Base-by-base conservation (phyloP, 2,113 vertebrate genomes). In the Cinclus cinclus region DNA sequence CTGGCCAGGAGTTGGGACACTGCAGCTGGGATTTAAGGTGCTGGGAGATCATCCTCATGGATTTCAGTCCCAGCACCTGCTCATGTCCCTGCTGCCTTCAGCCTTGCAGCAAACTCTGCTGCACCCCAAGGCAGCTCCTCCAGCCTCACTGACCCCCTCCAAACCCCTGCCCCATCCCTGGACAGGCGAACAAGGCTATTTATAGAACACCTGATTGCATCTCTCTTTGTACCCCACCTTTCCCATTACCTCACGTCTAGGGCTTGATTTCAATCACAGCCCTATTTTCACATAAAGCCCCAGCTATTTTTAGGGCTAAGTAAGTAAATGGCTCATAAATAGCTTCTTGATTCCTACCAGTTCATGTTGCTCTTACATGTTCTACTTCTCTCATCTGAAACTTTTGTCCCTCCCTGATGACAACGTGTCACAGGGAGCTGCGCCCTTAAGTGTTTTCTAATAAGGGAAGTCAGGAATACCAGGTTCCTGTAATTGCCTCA, bases 251-350 rank as follows among this genome's bases (percentile, higher is more conserved):
- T 94, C 87, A 87, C 9, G 82, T 84, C 82, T 95, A 25, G 84
- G 89, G 60, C 77, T 92, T 94, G 94, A 94, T 97, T 96, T 94
- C 94, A 96, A 94, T 94, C 95, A 92, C 91, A 74, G 84, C 73
- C 91, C 83, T 94, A 80, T 96, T 96, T 94, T 70, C 93, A 92
- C 78, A 20, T 12, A 33, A 78, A 90, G 41, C 73, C 62, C 75
- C 3, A 8, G 82, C 84, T 95, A 95, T 97, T 96, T 97, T 95
- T 95, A 95, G 89, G 94, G 78, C 78, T 59, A 87, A 73, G 89
- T 52, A 84, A 97, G 91, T 67, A 95, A 97, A 95, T 33, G 94
- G 92, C 93, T 96, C 92, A 90, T 52, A 94, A 95, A 96, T 77
- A 95, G 58, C 84, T 75, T 30, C 94, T 94, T 73, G 92, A 94